These are phyloP conservation scores for Diadromus collaris DNA, from an alignment of 2,888 invertebrate genomes.

Conservation along the genomic window DNA sequence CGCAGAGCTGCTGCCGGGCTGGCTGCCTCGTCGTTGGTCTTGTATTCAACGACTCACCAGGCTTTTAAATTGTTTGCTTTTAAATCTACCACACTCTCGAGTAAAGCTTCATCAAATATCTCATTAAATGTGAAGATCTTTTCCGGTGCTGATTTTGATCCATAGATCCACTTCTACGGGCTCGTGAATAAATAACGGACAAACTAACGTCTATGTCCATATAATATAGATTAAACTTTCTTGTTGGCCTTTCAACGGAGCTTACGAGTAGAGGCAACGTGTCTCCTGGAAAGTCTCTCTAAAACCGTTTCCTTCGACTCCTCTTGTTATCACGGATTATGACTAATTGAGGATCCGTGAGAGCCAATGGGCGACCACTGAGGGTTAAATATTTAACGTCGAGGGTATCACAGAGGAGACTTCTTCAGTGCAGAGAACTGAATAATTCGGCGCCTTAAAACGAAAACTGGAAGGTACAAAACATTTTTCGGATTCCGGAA, in stretches of 20 bases:
- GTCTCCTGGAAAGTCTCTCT: slow-evolving; percentile 7
- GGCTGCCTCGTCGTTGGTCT: neutral
- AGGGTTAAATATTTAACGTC: slow-evolving; percentile 47
- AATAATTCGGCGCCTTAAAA: slow-evolving; percentile 37
- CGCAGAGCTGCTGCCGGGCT: neutral
- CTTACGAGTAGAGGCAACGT: neutral
- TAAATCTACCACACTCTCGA: too few relatives aligned
- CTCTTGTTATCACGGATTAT: neutral
- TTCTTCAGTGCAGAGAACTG: slow-evolving; percentile 32
- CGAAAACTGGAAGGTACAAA: neutral
- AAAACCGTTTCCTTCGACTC: slow-evolving; percentile 13
- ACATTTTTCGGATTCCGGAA: neutral
- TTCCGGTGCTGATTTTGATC: neutral
- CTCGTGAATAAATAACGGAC: neutral
- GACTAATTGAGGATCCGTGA: slow-evolving; percentile 5
- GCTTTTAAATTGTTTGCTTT: too few relatives aligned
- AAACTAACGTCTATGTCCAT: neutral
- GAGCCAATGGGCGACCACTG: slow-evolving; percentile 7
- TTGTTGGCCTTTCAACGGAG: neutral
- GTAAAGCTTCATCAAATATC: neutral
- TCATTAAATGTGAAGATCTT: neutral
- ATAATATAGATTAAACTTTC: neutral
- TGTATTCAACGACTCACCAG: neutral
- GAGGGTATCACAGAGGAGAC: slow-evolving; percentile 18
- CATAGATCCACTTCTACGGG: neutral